A percentile compares a stretch with the other conserved stretches of the same genome.
Conservation (phyloP, 2,888 invertebrate genomes). For the Tipula unca region DNA sequence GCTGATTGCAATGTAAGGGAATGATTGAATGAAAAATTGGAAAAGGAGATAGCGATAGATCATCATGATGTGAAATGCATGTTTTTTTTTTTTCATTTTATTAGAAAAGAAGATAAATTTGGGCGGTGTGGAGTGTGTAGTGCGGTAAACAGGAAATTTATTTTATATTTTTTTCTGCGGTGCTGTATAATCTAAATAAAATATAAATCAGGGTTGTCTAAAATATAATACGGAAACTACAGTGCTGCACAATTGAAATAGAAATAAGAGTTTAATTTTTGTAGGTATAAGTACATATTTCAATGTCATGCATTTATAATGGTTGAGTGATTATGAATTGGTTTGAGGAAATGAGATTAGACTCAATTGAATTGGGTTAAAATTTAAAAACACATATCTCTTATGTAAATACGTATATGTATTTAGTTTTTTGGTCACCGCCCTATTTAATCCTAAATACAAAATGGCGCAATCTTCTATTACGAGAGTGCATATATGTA, state of each 20-base stretch:
- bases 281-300: neutral
- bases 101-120: neutral
- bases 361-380: neutral
- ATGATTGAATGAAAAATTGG: neutral
- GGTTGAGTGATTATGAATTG: neutral
- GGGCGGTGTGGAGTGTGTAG: neutral
- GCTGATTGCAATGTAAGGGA: neutral
- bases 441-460: neutral
- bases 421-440: neutral
- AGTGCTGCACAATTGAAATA: neutral
- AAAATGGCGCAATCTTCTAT: neutral
- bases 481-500: neutral
- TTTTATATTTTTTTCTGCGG: neutral
- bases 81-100: neutral
- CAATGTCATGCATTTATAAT: neutral
- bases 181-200: neutral
- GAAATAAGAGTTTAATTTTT: neutral
- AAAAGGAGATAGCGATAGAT: neutral
- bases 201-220: neutral
- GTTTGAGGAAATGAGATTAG: neutral
- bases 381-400: neutral
- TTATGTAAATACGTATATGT: neutral
- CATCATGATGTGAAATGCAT: neutral
- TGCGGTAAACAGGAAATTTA: neutral
- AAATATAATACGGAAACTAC: neutral